Evolutionary conservation across 64 coral and sea anemone genomes (phyloP), one percentile per base, ranked within the genome.

Genomic region (Dendronephthya gigantea): DNA sequence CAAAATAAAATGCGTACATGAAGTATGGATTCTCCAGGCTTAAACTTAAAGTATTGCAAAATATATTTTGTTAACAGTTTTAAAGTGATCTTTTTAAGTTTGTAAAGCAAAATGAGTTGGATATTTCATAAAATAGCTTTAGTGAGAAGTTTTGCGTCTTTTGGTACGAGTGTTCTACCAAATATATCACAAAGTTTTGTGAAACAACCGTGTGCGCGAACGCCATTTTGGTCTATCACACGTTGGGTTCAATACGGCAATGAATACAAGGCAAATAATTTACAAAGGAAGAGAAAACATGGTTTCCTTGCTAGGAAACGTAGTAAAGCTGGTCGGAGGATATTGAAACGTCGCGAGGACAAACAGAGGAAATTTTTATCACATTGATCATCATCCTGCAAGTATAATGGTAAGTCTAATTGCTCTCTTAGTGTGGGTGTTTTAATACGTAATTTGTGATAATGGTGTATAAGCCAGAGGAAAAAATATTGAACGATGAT

Each of bases 271-370:
- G 92, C 95, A 2, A 98, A 98, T 25, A 98, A 93, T 11, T 82
- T 98, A 45, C 92, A 98, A 75, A 91, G 95, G 65, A 98, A 98
- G 81, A 58, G 95, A 87, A 98, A 98, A 72, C 95, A 98, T 88
- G 95, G 95, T 35, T 98, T 93, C 81, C 47, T 98, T 40, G 91
- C 89, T 23, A 89, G 95, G 58, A 49, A 91, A 37, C 86, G 95
- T n/a, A 93, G 92, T 27, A 89, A 82, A 82, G 83, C 89, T 40
- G 95, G 95, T 39, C 89, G 88, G 41, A 87, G 91, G 82, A 92
- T 93, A 49, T 87, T 98, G 11, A 89, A 93, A n/a, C 89, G 95
- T 70, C 84, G 95, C 14, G 85, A 90, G 85, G 87, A 83, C 35
- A 98, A 98, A 36, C 89, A 90, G 30, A 91, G 95, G 88, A 98